Conservation (phyloP, 2,797 vertebrate species). For the Clarias laeviceps region DNA sequence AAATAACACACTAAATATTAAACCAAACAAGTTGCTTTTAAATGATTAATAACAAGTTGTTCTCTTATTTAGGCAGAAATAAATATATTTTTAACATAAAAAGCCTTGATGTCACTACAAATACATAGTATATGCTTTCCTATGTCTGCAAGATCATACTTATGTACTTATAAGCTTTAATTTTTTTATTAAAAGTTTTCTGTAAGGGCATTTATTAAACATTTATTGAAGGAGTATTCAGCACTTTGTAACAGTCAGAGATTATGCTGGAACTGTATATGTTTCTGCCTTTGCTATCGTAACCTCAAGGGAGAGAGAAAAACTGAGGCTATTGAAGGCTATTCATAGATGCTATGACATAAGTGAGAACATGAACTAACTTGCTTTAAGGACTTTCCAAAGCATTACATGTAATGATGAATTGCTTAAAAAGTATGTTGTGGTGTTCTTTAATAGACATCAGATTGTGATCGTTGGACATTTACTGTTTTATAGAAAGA, state of each 20-base stretch:
- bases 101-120: background rate
- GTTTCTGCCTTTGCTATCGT: background rate
- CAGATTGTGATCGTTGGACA: too few relatives aligned
- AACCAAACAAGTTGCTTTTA: background rate
- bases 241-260: background rate
- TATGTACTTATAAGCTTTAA: background rate
- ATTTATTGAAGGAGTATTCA: background rate
- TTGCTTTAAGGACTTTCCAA: background rate
- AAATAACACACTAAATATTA: background rate
- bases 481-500: too few relatives aligned
- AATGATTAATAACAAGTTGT: background rate
- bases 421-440: background rate
- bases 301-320: background rate
- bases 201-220: background rate
- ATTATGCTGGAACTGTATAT: background rate
- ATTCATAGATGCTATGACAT: background rate
- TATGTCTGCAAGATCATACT: background rate
- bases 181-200: background rate
- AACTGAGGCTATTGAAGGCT: background rate
- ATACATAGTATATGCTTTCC: background rate
- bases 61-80: background rate
- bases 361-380: background rate
- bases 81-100: background rate
- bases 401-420: background rate
- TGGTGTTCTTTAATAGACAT: background rate